Conservation (phyloP, 2,113 vertebrate genomes). For the Pogona vitticeps region DNA sequence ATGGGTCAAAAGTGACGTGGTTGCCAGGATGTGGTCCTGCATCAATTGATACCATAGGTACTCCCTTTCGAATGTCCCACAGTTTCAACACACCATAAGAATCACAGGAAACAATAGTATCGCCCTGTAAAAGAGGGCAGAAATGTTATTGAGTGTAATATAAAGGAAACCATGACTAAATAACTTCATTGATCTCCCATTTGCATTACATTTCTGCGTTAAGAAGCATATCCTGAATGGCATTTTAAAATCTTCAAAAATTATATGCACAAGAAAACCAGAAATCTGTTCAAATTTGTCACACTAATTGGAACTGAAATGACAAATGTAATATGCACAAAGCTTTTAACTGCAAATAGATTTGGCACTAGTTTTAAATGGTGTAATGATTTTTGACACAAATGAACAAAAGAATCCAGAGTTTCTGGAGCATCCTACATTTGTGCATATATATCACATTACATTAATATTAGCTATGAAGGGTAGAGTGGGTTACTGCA, state of each 20-base stretch:
- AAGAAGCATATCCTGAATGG: neutral
- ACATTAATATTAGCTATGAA: neutral
- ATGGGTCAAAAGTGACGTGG: constrained; percentile 79
- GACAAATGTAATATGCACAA: neutral
- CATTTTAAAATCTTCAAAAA: constrained; percentile 17
- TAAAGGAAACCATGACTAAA: neutral
- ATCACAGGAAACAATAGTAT: constrained; percentile 83
- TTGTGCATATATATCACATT: neutral
- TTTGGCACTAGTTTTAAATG: neutral
- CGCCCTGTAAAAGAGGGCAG: constrained; percentile 62
- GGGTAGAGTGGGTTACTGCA: neutral
- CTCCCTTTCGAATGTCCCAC: constrained; percentile 81
- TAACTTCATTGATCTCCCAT: neutral
- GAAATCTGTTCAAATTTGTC: neutral
- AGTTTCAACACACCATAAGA: constrained; percentile 75
- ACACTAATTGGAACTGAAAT: neutral
- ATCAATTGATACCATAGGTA: constrained; percentile 71
- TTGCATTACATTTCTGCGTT: neutral
- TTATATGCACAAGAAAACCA: neutral
- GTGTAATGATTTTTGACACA: neutral
- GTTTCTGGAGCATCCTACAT: neutral
- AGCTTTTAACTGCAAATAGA: neutral
- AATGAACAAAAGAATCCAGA: neutral
- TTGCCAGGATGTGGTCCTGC: constrained; percentile 78
- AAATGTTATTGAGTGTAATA: constrained; percentile 20